phyloP scores from a whole-genome alignment of 2,113 vertebrate genomes.

The Ramphastos sulfuratus region DNA sequence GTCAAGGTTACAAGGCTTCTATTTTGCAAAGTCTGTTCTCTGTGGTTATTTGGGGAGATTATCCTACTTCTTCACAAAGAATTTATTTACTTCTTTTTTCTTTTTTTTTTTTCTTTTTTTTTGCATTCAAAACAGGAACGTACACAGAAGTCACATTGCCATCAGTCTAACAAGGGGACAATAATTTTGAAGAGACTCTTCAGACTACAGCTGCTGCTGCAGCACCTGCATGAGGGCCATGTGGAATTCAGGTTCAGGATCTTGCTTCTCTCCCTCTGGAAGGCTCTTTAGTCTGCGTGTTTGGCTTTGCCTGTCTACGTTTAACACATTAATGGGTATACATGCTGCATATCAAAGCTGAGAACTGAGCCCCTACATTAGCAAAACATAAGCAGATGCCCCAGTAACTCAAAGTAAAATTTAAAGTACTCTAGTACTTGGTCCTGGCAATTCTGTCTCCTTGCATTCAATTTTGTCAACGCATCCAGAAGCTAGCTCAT shows the following conservation, averaged over 20 bases:
- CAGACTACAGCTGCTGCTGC: conserved; percentile 30
- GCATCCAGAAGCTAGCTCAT: not conserved
- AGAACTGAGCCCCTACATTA: not conserved
- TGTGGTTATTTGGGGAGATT: not conserved
- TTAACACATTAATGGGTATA: not conserved
- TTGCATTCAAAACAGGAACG: conserved; percentile 28
- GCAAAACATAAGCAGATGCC: not conserved
- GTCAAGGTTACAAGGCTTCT: conserved; percentile 29
- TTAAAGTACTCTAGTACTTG: not conserved
- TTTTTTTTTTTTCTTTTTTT: not conserved
- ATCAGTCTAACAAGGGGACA: conserved; percentile 46
- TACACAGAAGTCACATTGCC: conserved; percentile 40
- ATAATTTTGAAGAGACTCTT: conserved; percentile 61
- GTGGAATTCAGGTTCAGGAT: not conserved
- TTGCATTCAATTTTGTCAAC: not conserved
- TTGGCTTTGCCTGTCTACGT: not conserved
- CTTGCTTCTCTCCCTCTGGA: not conserved
- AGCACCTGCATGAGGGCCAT: conserved; percentile 26
- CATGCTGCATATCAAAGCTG: not conserved
- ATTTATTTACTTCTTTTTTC: not conserved
- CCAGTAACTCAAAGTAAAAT: not conserved
- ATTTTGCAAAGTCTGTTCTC: conserved; percentile 6
- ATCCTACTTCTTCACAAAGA: not conserved
- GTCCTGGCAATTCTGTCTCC: not conserved
- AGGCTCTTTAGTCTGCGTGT: not conserved